Percentiles rank a stretch among this genome's conserved stretches.
phyloP scores from a whole-genome alignment of 2,113 vertebrate species.

The Cricetomys ansorgei region DNA sequence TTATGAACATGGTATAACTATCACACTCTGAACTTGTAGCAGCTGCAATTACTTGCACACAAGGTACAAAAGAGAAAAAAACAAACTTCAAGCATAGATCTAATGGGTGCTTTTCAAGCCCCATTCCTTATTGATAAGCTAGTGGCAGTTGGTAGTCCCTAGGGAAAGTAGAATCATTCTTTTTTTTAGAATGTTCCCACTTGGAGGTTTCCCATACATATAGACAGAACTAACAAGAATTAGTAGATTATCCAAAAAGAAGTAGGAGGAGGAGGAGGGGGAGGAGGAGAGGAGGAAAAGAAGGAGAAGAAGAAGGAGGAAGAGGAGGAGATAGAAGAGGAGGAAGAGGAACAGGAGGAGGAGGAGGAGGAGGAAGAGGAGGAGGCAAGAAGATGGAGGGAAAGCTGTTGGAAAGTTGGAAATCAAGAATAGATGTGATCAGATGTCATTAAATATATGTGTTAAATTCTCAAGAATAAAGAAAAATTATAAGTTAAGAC shows the following conservation, averaged over 20 bases:
- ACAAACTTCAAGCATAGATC: background rate
- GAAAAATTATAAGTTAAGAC: too few species aligned
- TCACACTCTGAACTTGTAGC: background rate
- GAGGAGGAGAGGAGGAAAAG: too few species aligned
- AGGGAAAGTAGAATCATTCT: background rate
- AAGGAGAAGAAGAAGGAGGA: too few species aligned
- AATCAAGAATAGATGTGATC: background rate
- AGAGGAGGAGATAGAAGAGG: too few species aligned
- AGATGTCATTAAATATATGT: too few species aligned
- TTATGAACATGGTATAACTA: background rate
- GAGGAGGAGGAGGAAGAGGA: too few species aligned
- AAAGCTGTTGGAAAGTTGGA: background rate
- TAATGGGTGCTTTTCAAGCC: background rate
- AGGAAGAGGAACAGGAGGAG: too few species aligned
- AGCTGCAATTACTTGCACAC: background rate
- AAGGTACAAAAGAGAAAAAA: background rate
- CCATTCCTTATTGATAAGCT: background rate
- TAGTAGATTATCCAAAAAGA: background rate
- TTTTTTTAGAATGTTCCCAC: background rate
- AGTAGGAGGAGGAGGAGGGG: too few species aligned
- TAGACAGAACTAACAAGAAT: background rate
- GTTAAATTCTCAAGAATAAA: background rate
- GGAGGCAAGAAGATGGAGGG: background rate
- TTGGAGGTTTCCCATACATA: background rate
- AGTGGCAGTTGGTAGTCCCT: background rate